Evolutionary conservation across 30 jellyfish, hydroid and myxozoan genomes (phyloP), one percentile per base, ranked within the genome.

Genomic region (Aurelia coerulea): DNA sequence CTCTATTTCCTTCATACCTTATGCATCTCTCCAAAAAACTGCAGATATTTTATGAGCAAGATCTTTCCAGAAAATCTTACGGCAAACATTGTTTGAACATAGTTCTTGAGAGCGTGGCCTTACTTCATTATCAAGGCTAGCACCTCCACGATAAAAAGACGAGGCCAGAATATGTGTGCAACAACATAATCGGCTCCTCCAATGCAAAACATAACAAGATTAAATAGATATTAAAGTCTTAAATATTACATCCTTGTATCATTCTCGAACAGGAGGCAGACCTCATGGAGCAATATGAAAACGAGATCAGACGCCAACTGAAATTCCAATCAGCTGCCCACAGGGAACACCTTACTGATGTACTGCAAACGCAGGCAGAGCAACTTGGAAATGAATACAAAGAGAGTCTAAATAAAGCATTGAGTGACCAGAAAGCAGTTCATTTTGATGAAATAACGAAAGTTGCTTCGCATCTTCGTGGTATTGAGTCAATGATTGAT

Each of bases 321-420:
- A 94, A 94, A 78, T 92, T 97, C 7, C 99, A 94, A 41, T 95
- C 99, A 7, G 92, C 96, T 31, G 99, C 99, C 8, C 99, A 94
- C 76, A 76, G 88, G 50, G 99, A 89, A n/a, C 99, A 88, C 63
- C 73, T 94, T 71, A 39, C 91, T 1, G 99, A 94, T 64, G 93
- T 82, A 8, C 64, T 94, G 62, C 77, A 68, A 12, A 53, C 86
- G 2, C 90, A 82, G 39, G 85, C 97, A 13, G 81, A 67, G 23
- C 65, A 64, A 42, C 92, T 94, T 2, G 54, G 71, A 9, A 81
- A 62, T 15, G 90, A 76, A 52, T 94, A 88, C 69, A 87, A 79
- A 65, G 54, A 73, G 15, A 84, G 75, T 58, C 85, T 80, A 68
- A 77, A 52, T 32, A 56, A 69, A 37, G 85, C 85, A 53, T 58